phyloP scores from a whole-genome alignment of 1,140 invertebrate genomes.

The Drosophila mauritiana region DNA sequence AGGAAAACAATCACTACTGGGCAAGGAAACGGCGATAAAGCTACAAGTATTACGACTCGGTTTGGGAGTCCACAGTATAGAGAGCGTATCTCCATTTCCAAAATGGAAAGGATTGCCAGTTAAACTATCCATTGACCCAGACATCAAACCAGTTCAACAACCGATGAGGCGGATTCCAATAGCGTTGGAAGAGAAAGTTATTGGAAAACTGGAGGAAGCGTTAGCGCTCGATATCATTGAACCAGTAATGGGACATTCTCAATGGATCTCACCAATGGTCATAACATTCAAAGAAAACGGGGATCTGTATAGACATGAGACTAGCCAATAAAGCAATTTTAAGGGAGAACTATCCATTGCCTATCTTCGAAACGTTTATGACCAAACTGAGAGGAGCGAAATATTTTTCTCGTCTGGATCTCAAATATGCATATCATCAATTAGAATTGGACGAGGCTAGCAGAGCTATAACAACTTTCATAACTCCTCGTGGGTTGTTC shows the following conservation, averaged over 20 bases:
- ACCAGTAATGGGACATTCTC: conserved; percentile 37
- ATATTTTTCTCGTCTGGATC: conserved; percentile 51
- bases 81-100: not conserved
- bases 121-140: not conserved
- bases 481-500: not conserved
- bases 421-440: conserved; percentile 13
- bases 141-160: conserved; percentile 22
- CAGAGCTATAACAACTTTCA: not conserved
- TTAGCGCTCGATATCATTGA: conserved; percentile 59
- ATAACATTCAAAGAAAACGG: conserved; percentile 36
- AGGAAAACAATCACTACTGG: not conserved
- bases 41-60: not conserved
- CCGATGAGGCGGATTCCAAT: conserved; percentile 35
- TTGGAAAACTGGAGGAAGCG: conserved; percentile 42
- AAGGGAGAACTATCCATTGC: conserved; percentile 39
- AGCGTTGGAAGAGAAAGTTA: conserved; percentile 32
- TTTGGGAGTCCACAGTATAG: not conserved
- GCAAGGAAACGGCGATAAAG: no score
- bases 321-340: conserved; percentile 31
- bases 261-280: conserved; percentile 42
- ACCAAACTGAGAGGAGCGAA: conserved; percentile 27
- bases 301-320: conserved; percentile 47
- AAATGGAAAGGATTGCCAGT: not conserved
- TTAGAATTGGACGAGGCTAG: not conserved
- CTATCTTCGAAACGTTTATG: conserved; percentile 37